Evolutionary conservation across 1,140 invertebrate genomes (phyloP).

Genomic region (Rhyzopertha dominica): DNA sequence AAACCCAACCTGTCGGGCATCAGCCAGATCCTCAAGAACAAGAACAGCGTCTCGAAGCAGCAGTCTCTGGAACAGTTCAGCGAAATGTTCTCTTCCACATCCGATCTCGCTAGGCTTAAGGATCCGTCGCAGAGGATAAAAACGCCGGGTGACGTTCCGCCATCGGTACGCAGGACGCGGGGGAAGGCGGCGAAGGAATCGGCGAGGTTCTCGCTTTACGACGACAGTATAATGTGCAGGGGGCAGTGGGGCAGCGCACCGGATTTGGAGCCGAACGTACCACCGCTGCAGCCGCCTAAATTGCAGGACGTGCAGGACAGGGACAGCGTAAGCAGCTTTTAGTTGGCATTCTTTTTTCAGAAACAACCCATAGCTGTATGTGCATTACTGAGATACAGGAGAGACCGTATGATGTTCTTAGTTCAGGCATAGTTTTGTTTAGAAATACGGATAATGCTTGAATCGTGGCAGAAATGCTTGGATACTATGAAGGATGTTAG

Average conservation of each 20-base stretch:
- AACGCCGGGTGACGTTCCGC: slow-evolving; percentile 74
- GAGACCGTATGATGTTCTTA: neutral
- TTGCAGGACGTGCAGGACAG: slow-evolving; percentile 34
- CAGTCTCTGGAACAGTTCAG: slow-evolving; percentile 64
- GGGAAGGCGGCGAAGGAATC: slow-evolving; percentile 49
- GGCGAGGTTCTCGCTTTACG: slow-evolving; percentile 70
- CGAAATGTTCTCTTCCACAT: slow-evolving; percentile 57
- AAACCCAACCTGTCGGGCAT: slow-evolving; percentile 13
- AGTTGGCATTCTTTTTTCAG: no score
- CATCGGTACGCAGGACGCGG: slow-evolving; percentile 63
- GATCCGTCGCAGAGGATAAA: slow-evolving; percentile 72
- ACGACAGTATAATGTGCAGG: slow-evolving; percentile 75
- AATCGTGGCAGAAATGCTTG: neutral
- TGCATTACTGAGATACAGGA: neutral
- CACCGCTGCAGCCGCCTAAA: slow-evolving; percentile 40
- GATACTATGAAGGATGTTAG: neutral
- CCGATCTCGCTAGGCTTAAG: slow-evolving; percentile 58
- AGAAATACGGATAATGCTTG: slow-evolving; percentile 1
- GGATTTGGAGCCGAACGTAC: slow-evolving; percentile 44
- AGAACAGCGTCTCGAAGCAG: slow-evolving; percentile 48
- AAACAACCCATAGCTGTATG: neutral
- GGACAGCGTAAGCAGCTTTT: slow-evolving; percentile 44
- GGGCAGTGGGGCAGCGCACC: slow-evolving; percentile 44
- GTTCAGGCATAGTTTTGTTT: slow-evolving; percentile 1
- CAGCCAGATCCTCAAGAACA: slow-evolving; percentile 36